phyloP scores from a whole-genome alignment of 1,140 invertebrate genomes.

The Pemphigus obesinymphae region DNA sequence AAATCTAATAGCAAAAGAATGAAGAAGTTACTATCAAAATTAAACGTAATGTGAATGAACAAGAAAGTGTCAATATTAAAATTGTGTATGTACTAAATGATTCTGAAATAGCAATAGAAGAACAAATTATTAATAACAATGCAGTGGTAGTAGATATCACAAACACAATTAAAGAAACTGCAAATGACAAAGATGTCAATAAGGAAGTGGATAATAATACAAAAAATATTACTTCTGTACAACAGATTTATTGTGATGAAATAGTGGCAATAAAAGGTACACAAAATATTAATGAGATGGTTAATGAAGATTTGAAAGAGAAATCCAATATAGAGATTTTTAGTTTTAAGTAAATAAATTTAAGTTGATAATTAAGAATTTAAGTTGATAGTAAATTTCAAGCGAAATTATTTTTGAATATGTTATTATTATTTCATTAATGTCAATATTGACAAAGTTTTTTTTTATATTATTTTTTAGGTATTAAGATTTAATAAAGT shows the following conservation, averaged over 20 bases:
- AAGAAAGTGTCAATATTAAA: not conserved
- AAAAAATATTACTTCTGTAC: not conserved
- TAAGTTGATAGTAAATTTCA: too few species aligned
- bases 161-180: not conserved
- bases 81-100: not conserved
- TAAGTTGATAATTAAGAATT: too few species aligned
- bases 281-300: not conserved
- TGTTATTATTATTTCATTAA: too few species aligned
- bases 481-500: too few species aligned
- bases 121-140: not conserved
- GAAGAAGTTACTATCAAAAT: not conserved
- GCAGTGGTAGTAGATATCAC: not conserved
- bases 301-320: not conserved
- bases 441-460: too few species aligned
- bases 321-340: too few species aligned
- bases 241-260: not conserved
- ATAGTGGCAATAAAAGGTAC: not conserved
- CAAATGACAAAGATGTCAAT: not conserved
- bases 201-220: not conserved
- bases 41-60: not conserved
- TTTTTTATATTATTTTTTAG: too few species aligned
- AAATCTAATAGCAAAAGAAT: not conserved
- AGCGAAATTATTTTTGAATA: too few species aligned
- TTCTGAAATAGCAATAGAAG: not conserved
- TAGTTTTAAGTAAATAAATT: too few species aligned